phyloP scores from a whole-genome alignment of 2,888 invertebrate species.

The Dasysyrphus tricinctus region DNA sequence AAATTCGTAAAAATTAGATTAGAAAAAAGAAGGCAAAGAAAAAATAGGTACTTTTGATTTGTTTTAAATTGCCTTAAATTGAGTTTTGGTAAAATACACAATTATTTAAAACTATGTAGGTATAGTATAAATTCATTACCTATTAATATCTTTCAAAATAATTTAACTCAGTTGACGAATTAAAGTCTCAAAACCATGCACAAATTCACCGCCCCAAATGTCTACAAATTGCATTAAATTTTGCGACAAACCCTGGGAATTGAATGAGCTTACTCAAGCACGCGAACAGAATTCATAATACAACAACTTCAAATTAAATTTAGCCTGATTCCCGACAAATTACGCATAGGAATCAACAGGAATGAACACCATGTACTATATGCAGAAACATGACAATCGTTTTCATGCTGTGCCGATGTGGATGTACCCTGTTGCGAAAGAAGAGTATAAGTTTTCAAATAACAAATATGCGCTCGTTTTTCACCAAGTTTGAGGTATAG shows the following conservation, averaged over 20 bases:
- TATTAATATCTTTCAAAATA: background rate
- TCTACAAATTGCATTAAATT: conserved; percentile 23
- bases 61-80: no score
- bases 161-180: background rate
- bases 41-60: no score
- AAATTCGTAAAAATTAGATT: no score
- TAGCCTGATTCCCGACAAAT: conserved; percentile 4
- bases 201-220: background rate
- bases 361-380: background rate
- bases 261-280: conserved; percentile 27
- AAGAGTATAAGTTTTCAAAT: background rate
- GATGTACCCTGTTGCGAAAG: background rate
- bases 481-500: background rate
- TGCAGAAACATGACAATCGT: conserved; percentile 3
- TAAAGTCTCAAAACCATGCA: background rate
- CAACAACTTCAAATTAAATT: conserved; percentile 5
- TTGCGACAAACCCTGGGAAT: conserved; percentile 3
- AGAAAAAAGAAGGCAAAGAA: no score
- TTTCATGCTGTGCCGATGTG: background rate
- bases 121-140: no score
- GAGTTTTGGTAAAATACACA: no score
- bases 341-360: conserved; percentile 24
- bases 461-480: background rate
- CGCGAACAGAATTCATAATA: conserved; percentile 9
- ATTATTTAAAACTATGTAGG: no score